Conservation (phyloP, 2,888 invertebrate genomes). For the Oscheius myriophilus region DNA sequence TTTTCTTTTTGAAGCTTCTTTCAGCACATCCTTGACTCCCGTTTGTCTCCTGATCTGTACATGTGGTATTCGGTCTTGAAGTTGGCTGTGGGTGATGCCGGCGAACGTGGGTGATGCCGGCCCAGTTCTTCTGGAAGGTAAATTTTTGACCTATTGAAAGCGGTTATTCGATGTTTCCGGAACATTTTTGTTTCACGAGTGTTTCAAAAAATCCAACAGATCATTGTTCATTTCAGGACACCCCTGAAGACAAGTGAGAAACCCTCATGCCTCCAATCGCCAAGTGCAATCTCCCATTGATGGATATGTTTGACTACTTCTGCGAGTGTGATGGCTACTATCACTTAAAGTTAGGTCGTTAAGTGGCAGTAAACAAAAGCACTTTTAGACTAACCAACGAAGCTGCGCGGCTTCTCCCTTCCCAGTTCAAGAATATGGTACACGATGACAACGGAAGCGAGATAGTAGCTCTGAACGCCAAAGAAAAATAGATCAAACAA, state of each 20-base stretch:
- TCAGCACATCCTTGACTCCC: no score
- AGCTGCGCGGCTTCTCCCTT: slow-evolving; percentile 48
- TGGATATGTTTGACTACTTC: slow-evolving; percentile 52
- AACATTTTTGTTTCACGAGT: no score
- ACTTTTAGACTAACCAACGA: slow-evolving; percentile 40
- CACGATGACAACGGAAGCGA: slow-evolving; percentile 35
- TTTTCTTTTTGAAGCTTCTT: no score
- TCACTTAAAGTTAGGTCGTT: slow-evolving; percentile 32
- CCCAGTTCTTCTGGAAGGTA: no score
- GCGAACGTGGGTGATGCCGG: no score
- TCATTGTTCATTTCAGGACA: slow-evolving; percentile 21
- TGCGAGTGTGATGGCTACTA: slow-evolving; percentile 51
- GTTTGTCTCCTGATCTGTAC: no score
- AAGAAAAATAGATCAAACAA: slow-evolving; percentile 54
- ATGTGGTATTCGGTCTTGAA: no score
- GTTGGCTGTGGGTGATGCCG: no score
- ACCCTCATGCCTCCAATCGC: slow-evolving; percentile 45
- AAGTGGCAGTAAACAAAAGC: neutral
- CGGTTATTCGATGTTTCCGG: slow-evolving; percentile 33
- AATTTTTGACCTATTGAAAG: no score
- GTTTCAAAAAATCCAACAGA: no score
- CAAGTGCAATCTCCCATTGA: slow-evolving; percentile 49
- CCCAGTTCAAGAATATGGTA: slow-evolving; percentile 41
- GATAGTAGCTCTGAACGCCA: slow-evolving; percentile 39
- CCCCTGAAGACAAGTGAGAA: slow-evolving; percentile 43